Evolutionary conservation across 2,888 invertebrate species (phyloP).

Genomic region (Neoascia interrupta): DNA sequence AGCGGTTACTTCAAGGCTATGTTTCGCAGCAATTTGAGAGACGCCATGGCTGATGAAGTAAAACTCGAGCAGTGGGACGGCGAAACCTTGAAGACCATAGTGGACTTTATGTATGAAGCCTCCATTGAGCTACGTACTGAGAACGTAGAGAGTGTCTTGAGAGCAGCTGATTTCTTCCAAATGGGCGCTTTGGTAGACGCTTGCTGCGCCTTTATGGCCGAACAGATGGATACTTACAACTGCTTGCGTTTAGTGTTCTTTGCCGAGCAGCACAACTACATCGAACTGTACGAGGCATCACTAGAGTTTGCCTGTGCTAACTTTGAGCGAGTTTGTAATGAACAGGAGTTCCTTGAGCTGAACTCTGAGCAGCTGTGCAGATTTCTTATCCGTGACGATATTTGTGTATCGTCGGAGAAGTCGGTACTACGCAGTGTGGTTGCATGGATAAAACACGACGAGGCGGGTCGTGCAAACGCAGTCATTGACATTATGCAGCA

Average conservation of each 20-base stretch:
- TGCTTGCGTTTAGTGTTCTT: slow-evolving; percentile 12
- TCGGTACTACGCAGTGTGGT: slow-evolving; percentile 10
- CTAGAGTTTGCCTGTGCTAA: too few species aligned
- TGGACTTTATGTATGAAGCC: too few species aligned
- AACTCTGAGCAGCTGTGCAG: too few species aligned
- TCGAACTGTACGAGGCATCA: too few species aligned
- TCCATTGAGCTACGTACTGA: too few species aligned
- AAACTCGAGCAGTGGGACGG: too few species aligned
- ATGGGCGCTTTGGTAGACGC: background rate
- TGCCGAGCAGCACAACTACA: slow-evolving; percentile 21
- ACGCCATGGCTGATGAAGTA: too few species aligned
- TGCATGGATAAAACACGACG: slow-evolving; percentile 18
- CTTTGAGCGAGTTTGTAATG: slow-evolving; percentile 17
- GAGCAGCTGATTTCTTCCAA: background rate
- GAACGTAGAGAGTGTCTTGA: background rate
- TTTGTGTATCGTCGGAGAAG: slow-evolving; percentile 7
- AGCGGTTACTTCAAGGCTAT: too few species aligned
- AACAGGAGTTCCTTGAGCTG: too few species aligned
- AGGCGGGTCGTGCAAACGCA: slow-evolving; percentile 11
- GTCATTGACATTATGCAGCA: background rate
- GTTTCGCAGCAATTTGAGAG: too few species aligned
- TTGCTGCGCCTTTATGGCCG: slow-evolving; percentile 13
- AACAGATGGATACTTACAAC: background rate
- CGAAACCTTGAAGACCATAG: too few species aligned
- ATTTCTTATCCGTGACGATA: slow-evolving; percentile 8